These are phyloP conservation scores for Oryzias woworae DNA, from an alignment of 2,113 vertebrate genomes.

Conservation along the genomic window DNA sequence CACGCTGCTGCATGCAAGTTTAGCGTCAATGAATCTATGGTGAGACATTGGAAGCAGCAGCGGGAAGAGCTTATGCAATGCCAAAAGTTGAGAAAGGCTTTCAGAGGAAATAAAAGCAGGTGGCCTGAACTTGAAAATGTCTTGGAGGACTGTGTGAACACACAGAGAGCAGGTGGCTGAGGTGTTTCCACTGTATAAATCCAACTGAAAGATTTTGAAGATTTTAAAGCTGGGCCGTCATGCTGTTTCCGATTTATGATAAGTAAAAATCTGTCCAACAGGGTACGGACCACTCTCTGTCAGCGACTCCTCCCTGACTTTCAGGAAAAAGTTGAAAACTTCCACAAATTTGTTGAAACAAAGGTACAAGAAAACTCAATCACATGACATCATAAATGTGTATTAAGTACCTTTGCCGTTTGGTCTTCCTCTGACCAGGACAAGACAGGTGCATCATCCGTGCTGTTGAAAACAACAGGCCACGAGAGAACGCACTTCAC, in stretches of 20 bases:
- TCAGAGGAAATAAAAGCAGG: neutral
- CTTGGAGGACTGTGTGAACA: no score
- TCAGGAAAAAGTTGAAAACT: constrained; percentile 20
- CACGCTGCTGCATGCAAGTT: neutral
- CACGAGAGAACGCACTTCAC: constrained; percentile 23
- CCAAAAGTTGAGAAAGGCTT: neutral
- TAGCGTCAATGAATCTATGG: neutral
- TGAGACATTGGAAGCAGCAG: neutral
- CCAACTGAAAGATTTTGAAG: neutral
- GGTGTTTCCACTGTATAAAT: neutral
- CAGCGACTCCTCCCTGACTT: constrained; percentile 31
- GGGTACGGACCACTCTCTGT: constrained; percentile 6
- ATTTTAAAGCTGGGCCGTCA: neutral
- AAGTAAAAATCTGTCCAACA: neutral
- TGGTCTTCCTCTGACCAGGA: constrained; percentile 39
- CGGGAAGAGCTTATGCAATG: neutral
- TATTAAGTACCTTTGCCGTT: constrained; percentile 37
- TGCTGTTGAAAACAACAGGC: constrained; percentile 39
- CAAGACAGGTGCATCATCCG: constrained; percentile 18
- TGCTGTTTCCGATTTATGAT: neutral
- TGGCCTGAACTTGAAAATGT: neutral
- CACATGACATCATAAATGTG: constrained; percentile 28
- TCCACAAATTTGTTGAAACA: constrained; percentile 7
- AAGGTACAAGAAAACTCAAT: constrained; percentile 9
- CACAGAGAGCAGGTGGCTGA: no score